A percentile compares a stretch with the other conserved stretches of the same genome.
Conservation (phyloP, 2,888 invertebrate species). For the Gortyna flavago region DNA sequence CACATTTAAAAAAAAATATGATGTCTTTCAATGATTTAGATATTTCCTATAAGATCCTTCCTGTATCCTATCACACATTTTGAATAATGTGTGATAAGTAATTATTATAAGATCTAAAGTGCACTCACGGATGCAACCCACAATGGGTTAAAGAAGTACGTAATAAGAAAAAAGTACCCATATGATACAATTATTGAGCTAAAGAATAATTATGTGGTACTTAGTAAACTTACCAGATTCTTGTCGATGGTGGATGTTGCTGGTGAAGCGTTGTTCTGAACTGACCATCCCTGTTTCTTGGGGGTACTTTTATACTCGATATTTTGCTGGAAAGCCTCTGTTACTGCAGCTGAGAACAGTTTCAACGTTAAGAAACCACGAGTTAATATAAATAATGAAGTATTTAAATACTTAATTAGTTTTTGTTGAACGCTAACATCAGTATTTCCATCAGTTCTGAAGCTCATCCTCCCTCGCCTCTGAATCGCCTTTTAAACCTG, state of each 20-base stretch:
- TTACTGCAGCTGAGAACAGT: slow-evolving; percentile 42
- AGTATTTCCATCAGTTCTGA: neutral
- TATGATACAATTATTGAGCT: neutral
- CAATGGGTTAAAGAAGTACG: neutral
- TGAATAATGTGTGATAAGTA: no score
- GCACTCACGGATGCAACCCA: neutral
- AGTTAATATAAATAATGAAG: neutral
- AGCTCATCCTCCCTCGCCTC: no score
- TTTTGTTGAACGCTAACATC: neutral
- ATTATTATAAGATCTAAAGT: neutral
- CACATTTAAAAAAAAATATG: no score
- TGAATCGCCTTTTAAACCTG: neutral
- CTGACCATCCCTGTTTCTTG: slow-evolving; percentile 72
- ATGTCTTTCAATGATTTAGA: neutral
- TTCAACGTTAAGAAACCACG: slow-evolving; percentile 46
- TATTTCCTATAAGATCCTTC: no score
- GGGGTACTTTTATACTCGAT: slow-evolving; percentile 79
- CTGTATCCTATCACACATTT: no score
- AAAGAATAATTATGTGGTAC: neutral
- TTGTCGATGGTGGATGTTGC: slow-evolving; percentile 56
- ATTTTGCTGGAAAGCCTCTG: slow-evolving; percentile 54
- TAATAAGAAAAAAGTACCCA: neutral
- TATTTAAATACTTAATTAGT: neutral
- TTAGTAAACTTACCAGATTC: slow-evolving; percentile 61
- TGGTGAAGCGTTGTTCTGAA: slow-evolving; percentile 78